Percentiles rank a stretch among this genome's conserved stretches.
These are phyloP conservation scores for Sinonovacula constricta DNA, from an alignment of 1,140 invertebrate genomes.

Conservation along the genomic window DNA sequence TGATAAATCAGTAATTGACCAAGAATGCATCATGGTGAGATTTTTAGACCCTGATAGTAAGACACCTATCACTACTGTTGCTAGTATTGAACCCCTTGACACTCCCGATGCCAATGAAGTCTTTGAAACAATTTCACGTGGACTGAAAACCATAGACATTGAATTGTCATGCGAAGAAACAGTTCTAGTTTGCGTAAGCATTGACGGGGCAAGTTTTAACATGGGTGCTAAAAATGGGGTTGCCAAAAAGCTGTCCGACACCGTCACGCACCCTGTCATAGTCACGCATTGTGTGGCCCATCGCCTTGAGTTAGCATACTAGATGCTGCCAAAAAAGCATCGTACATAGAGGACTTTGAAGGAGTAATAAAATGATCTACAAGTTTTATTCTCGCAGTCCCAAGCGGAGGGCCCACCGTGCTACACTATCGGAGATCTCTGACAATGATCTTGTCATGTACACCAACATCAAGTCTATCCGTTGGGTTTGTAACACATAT, in stretches of 20 bases:
- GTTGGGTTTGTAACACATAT: too few species aligned
- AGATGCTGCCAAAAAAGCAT: not conserved
- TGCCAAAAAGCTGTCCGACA: conserved; percentile 2
- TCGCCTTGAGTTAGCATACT: not conserved
- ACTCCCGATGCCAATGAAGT: not conserved
- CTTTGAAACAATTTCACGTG: not conserved
- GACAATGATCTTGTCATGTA: conserved; percentile 21
- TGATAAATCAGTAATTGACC: not conserved
- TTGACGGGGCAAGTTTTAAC: not conserved
- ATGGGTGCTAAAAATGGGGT: not conserved
- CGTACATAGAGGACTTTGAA: not conserved
- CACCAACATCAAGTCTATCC: conserved; percentile 27
- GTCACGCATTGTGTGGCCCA: conserved; percentile 29
- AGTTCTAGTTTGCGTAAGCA: not conserved
- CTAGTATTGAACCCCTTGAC: not conserved
- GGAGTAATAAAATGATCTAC: conserved; percentile 3
- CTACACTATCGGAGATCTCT: conserved; percentile 1
- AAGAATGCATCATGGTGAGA: not conserved
- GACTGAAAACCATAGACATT: not conserved
- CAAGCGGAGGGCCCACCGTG: not conserved
- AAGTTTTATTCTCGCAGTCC: conserved; percentile 23
- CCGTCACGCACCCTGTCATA: not conserved
- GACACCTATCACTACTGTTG: not conserved
- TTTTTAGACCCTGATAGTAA: not conserved
- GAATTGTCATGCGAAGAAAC: not conserved